Percentiles rank a stretch among this genome's conserved stretches.
phyloP scores from a whole-genome alignment of 1,140 invertebrate genomes.

The Triops longicaudatus region DNA sequence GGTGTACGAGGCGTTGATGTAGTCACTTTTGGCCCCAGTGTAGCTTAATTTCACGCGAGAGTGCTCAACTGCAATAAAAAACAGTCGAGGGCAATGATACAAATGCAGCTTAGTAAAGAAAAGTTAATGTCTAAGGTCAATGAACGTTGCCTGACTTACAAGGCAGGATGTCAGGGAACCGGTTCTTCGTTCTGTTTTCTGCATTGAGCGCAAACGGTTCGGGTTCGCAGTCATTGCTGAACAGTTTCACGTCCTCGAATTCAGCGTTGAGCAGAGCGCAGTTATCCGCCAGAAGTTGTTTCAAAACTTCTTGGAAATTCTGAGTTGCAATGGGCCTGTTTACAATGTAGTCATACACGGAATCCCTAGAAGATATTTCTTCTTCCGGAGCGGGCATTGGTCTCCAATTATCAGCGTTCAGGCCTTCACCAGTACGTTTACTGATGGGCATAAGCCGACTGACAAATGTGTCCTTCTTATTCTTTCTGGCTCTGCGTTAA shows the following conservation, averaged over 20 bases:
- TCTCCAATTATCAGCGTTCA: too few relatives aligned
- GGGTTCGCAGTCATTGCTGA: background rate
- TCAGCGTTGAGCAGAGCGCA: background rate
- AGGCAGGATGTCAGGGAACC: constrained; percentile 70
- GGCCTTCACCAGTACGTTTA: too few relatives aligned
- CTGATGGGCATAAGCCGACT: too few relatives aligned
- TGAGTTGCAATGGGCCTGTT: background rate
- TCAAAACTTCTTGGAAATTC: background rate
- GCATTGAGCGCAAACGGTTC: background rate
- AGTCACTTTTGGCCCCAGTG: constrained; percentile 56
- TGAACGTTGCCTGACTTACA: constrained; percentile 45
- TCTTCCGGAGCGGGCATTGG: too few relatives aligned
- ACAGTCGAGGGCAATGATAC: background rate
- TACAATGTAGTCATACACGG: background rate
- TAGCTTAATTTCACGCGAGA: constrained; percentile 57
- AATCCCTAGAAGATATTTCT: background rate
- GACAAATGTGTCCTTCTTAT: too few relatives aligned
- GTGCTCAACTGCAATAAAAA: constrained; percentile 58
- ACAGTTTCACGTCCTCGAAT: background rate
- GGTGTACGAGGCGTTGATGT: constrained; percentile 75
- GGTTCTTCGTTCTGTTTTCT: constrained; percentile 63
- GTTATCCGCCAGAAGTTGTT: background rate
- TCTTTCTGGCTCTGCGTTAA: too few relatives aligned
- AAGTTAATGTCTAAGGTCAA: background rate
- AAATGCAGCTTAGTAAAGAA: too few relatives aligned